Base-by-base conservation (phyloP, 2,888 invertebrate genomes). In the Dynastes grantii region DNA sequence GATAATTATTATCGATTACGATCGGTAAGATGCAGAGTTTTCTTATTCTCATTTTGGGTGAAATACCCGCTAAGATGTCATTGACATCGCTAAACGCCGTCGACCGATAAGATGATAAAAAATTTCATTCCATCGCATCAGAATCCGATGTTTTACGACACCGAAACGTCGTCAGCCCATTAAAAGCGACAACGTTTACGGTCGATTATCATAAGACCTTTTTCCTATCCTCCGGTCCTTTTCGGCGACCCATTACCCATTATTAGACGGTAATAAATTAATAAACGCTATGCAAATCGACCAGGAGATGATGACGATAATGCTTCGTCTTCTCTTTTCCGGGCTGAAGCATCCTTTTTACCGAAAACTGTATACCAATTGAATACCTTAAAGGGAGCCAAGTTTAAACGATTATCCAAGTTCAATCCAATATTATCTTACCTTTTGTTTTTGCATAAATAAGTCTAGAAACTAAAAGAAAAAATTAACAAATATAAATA, bases 221-320 rank as follows among this genome's bases (percentile, higher is more conserved):
- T 45, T 45, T 45, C 45, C 71, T 71, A 32, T 71, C 51, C 45
- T 11, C 45, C 32, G 71, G 49, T 71, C 37, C 71, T 71, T 71
- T 71, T 71, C 55, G 71, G 71, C 58, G n/a, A 8, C 11, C 55
- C 55, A 37, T 22, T 27, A 22, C 32, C 55, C 71, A 71, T 71
- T 71, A 71, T 71, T 71, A 71, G 51, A 32, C 58, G 71, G 45
- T 22, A 16, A 58, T 71, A 71, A 71, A 71, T 71, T 71, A 55
- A 71, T 71, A 71, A 71, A 71, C 71, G 58, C 68, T 71, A 71
- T 71, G 71, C 71, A 71, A 71, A 71, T 71, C 55, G 37, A 11
- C 58, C n/a, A 16, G 13, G 2, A 13, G 49, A 45, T 49, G 49
- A 37, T 55, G 29, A 27, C 27, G 49, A 37, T 55, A 11, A 27